Evolutionary conservation across 2,888 invertebrate species (phyloP).

Genomic region (Ectemnius continuus): DNA sequence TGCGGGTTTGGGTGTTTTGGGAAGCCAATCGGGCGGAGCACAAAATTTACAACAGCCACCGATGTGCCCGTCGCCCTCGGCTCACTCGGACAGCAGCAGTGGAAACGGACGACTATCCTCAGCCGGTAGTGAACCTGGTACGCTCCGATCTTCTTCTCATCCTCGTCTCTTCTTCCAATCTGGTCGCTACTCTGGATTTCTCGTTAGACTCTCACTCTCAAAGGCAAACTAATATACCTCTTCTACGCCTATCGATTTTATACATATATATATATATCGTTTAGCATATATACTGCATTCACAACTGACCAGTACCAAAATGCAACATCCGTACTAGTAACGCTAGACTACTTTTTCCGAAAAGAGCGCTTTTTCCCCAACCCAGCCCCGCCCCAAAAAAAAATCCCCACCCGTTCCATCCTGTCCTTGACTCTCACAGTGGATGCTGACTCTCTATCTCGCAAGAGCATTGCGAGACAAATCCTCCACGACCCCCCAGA

Average conservation of each 20-base stretch:
- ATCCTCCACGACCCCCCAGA: too few relatives aligned
- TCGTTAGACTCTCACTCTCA: slow-evolving; percentile 46
- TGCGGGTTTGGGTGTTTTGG: slow-evolving; percentile 75
- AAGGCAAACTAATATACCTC: slow-evolving; percentile 15
- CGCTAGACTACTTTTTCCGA: background rate
- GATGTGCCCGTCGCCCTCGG: slow-evolving; percentile 90
- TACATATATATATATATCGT: background rate
- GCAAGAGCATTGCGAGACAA: too few relatives aligned
- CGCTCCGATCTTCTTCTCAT: slow-evolving; percentile 64
- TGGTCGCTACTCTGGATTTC: slow-evolving; percentile 54
- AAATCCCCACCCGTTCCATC: too few relatives aligned
- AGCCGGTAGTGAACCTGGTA: slow-evolving; percentile 86
- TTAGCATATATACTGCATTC: slow-evolving; percentile 6
- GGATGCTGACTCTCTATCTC: too few relatives aligned
- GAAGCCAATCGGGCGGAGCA: slow-evolving; percentile 76
- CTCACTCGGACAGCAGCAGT: slow-evolving; percentile 92
- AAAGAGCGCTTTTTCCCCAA: slow-evolving; percentile 8
- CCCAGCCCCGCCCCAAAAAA: too few relatives aligned
- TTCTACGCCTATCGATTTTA: background rate
- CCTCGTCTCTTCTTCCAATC: slow-evolving; percentile 42
- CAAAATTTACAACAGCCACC: slow-evolving; percentile 81
- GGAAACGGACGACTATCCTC: slow-evolving; percentile 89
- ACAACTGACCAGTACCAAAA: background rate
- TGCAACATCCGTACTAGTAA: too few relatives aligned
- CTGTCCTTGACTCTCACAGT: too few relatives aligned